Base-by-base conservation (phyloP, 2,888 invertebrate genomes). In the Phlogophora meticulosa region DNA sequence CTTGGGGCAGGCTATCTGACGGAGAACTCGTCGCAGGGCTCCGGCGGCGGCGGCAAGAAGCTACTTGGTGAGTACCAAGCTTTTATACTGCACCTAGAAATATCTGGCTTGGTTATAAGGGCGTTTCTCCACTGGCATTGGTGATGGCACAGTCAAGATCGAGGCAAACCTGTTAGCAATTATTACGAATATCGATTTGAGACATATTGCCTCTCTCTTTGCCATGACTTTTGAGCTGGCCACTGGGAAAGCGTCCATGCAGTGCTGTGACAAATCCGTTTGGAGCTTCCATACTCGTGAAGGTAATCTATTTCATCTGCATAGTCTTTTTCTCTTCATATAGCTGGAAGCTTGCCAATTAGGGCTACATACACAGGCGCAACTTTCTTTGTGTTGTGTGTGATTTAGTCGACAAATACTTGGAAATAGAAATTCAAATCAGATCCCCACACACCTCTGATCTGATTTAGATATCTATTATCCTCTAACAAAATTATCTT, bases 1-100 rank as follows among this genome's bases (percentile, higher is more conserved):
- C 87, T 89, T 90, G 93, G 91, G 89, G 91, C 95, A 95, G 95
- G 95, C 85, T 96, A 96, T 90, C 91, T 93, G 87, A 95, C 95
- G 72, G 94, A 94, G 91, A 92, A 91, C 87, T 93, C 95, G 0
- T 90, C 93, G 36, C 93, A 94, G 69, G 88, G 91, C 83, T 94
- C 94, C 72, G 91, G 88, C 0, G 93, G 88, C 1, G 80, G 72
- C 40, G 52, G 68, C 63, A 90, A 88, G 89, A 92, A 90, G 66
- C 78, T 74, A 0, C 70, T 87, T 28, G 90, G 94, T 94, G 76
- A 91, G 94, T 93, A 75, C 38, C 43, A 34, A 36, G 76, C 78
- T 77, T 72, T 43, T 59, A n/a, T 13, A 59, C 32, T 71, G 32
- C 51, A 13, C 2, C 34, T 7, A 36, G 24, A 48, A 15, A 43